A percentile compares a stretch with the other conserved stretches of the same genome.
Evolutionary conservation across 2,113 vertebrate species (phyloP).

Genomic region (Astur gentilis): DNA sequence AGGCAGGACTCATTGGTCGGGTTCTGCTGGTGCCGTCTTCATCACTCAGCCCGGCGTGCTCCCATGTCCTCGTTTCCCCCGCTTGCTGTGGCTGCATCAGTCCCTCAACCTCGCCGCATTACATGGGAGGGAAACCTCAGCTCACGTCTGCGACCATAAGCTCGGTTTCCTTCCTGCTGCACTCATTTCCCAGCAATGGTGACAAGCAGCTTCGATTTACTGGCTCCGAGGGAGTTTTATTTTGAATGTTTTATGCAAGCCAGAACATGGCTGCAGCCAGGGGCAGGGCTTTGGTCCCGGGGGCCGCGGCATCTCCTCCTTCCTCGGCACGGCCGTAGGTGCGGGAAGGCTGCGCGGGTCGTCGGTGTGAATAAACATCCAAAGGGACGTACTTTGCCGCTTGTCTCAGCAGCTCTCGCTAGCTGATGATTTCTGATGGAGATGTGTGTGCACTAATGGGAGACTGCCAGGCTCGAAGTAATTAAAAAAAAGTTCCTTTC

Average conservation of each 20-base stretch:
- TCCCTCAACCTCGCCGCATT: neutral
- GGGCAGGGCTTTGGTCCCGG: neutral
- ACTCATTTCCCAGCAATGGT: neutral
- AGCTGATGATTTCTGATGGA: slow-evolving; percentile 10
- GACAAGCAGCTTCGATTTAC: neutral
- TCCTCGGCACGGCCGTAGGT: rapidly evolving
- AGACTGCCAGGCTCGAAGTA: slow-evolving; percentile 12
- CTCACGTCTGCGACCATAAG: neutral
- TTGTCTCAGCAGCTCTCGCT: neutral
- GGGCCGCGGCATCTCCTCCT: neutral
- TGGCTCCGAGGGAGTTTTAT: neutral
- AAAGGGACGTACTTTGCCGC: neutral
- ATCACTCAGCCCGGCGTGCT: neutral
- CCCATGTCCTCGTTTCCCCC: neutral
- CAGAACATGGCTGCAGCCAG: neutral
- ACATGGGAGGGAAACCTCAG: slow-evolving; percentile 36
- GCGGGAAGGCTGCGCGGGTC: neutral
- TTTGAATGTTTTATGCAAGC: neutral
- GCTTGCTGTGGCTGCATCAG: neutral
- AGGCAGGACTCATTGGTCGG: neutral
- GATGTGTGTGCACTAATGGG: neutral
- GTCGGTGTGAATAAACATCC: neutral
- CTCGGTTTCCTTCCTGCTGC: neutral
- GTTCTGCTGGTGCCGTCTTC: neutral
- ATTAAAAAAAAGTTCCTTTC: slow-evolving; percentile 47